Base-by-base conservation (phyloP, 2,888 invertebrate genomes). In the Drosophila phalerata region DNA sequence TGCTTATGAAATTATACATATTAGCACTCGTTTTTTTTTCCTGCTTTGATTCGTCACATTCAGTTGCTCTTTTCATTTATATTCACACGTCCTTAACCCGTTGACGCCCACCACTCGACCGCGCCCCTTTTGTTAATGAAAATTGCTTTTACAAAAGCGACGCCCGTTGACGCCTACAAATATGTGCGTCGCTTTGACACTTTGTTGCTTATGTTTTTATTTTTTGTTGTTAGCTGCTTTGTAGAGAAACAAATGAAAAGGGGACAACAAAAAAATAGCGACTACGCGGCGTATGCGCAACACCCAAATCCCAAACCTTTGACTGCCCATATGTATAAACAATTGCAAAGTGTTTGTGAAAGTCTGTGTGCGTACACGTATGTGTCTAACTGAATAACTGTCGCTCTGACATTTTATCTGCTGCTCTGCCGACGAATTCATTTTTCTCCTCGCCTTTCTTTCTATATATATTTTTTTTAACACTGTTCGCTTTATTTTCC, bases 141-240 rank as follows among this genome's bases (percentile, higher is more conserved):
- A 82, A 82, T 82, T 86, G 81, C 84, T 86, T 82, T 82, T 65
- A 64, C 72, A 70, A 81, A 77, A 71, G 57, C 69, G 66, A 77
- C 78, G 70, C 66, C 69, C 66, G 71, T 78, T 69, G 75, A 82
- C 87, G 84, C 80, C 84, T 81, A 84, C 80, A 81, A 77, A 81
- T 69, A 77, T 81, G 76, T 85, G 76, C 65, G 76, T 70, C 53
- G 52, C 69, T 69, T 79, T 85, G 79, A 74, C 77, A 82, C 83
- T 79, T 73, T 66, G 68, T 56, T 65, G 37, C 45, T 69, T 38
- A 56, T 42, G 40, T 67, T 52, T 65, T 69, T 38, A 56, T 42
- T 37, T 67, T 52, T 65, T 72, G 62, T 55, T 73, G 62, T 56
- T 63, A 34, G 51, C 55, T 53, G 61, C 61, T 53, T 53, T 53